phyloP scores from a whole-genome alignment of 2,113 vertebrate species.

The Cyanocitta stelleri region DNA sequence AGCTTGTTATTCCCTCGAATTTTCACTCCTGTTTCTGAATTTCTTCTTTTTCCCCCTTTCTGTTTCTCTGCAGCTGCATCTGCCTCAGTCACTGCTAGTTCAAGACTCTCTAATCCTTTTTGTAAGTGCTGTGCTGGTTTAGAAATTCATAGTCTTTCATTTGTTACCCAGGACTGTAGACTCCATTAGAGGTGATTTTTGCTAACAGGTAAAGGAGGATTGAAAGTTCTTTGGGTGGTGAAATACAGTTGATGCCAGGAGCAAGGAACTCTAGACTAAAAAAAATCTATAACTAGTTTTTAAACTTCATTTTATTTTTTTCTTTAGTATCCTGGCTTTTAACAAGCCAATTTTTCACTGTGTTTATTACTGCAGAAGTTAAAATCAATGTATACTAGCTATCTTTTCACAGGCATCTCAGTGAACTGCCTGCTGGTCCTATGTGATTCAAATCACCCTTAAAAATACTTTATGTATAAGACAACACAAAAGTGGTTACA shows the following conservation, averaged over 20 bases:
- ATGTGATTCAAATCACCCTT: not conserved
- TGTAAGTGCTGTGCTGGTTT: not conserved
- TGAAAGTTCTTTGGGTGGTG: not conserved
- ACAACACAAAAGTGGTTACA: not conserved
- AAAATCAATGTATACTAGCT: not conserved
- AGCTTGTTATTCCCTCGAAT: not conserved
- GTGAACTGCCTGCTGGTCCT: not conserved
- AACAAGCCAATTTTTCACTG: not conserved
- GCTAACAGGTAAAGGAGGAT: not conserved
- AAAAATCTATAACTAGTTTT: not conserved
- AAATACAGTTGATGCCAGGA: not conserved
- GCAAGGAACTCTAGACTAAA: not conserved
- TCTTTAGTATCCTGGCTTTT: not conserved
- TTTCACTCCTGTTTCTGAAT: not conserved
- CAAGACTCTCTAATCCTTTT: not conserved
- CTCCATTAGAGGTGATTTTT: not conserved
- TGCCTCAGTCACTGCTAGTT: not conserved
- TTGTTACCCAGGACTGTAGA: not conserved
- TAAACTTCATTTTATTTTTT: not conserved
- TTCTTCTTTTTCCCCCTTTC: not conserved
- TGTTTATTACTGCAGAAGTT: constrained; percentile 25
- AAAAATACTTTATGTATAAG: not conserved
- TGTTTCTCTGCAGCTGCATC: not conserved
- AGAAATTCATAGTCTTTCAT: not conserved
- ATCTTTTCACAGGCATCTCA: not conserved